phyloP scores from a whole-genome alignment of 1,140 invertebrate species.

The Tetramorium parvispinum region DNA sequence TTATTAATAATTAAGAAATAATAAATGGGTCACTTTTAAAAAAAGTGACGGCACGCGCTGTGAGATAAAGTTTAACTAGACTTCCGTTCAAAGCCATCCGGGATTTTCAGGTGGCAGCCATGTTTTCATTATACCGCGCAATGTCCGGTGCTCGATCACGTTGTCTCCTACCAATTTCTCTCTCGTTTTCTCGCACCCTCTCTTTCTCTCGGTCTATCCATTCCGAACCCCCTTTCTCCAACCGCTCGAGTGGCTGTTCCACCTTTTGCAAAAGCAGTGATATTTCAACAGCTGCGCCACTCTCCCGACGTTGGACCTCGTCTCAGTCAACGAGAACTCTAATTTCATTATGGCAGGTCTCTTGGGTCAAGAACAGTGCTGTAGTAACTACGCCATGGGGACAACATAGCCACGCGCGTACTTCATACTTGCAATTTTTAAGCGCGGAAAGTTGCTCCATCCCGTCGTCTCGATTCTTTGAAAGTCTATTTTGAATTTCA shows the following conservation, averaged over 20 bases:
- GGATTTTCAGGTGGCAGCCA: conserved; percentile 79
- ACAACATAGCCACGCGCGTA: conserved; percentile 19
- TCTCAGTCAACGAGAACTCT: conserved; percentile 76
- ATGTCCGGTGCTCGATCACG: conserved; percentile 82
- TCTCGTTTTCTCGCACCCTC: conserved; percentile 26
- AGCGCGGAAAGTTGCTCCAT: not conserved
- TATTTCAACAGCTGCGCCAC: conserved; percentile 78
- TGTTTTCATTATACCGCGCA: conserved; percentile 81
- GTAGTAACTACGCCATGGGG: conserved; percentile 52
- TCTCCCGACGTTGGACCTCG: conserved; percentile 60
- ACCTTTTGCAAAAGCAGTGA: conserved; percentile 79
- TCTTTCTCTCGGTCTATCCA: conserved; percentile 61
- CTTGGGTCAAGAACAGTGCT: conserved; percentile 72
- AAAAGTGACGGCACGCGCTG: not conserved
- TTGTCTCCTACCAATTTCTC: conserved; percentile 60
- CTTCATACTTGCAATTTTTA: conserved; percentile 22
- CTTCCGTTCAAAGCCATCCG: conserved; percentile 66
- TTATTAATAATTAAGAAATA: not conserved
- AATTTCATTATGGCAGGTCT: conserved; percentile 78
- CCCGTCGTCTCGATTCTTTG: not conserved
- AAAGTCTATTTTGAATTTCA: not conserved
- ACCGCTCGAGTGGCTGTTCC: conserved; percentile 65
- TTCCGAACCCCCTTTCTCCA: conserved; percentile 48
- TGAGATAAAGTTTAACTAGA: conserved; percentile 36
- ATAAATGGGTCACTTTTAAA: not conserved